A percentile compares a stretch with the other conserved stretches of the same genome.
Evolutionary conservation across 1,140 invertebrate species (phyloP).

Genomic region (Hycleus cichorii): DNA sequence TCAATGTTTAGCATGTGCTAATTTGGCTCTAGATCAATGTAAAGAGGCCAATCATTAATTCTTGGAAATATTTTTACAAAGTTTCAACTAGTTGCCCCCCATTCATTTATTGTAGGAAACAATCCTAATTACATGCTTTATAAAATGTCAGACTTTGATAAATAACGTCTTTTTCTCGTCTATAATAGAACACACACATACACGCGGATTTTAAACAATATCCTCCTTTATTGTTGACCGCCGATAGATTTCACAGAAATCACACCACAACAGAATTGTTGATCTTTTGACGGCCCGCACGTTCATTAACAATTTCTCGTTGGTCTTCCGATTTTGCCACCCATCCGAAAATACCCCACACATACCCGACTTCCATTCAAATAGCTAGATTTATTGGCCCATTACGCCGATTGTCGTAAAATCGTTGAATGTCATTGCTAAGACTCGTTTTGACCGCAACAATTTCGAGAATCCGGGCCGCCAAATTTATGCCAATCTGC

Average conservation of each 20-base stretch:
- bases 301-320: constrained; percentile 2
- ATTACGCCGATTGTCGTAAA: constrained; percentile 2
- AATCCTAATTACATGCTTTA: constrained; percentile 23
- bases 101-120: neutral
- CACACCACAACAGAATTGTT: neutral
- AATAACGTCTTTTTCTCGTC: constrained; percentile 11
- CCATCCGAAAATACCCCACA: neutral
- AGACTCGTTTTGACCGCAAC: constrained; percentile 10
- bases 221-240: constrained; percentile 13
- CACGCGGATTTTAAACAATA: too few relatives aligned
- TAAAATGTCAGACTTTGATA: constrained; percentile 18
- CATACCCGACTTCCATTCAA: too few relatives aligned
- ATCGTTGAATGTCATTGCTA: constrained; percentile 4
- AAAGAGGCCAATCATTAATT: constrained; percentile 9
- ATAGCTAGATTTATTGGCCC: too few relatives aligned
- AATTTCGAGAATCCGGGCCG: constrained; percentile 6
- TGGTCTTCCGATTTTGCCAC: constrained; percentile 4
- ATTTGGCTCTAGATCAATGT: constrained; percentile 14
- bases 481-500: too few relatives aligned
- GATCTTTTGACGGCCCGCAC: neutral
- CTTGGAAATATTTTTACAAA: constrained; percentile 17
- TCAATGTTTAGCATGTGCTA: constrained; percentile 19
- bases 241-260: constrained; percentile 8
- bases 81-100: neutral
- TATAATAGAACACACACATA: too few relatives aligned